These are phyloP conservation scores for Noctua comes DNA, from an alignment of 2,888 invertebrate genomes.

Conservation along the genomic window DNA sequence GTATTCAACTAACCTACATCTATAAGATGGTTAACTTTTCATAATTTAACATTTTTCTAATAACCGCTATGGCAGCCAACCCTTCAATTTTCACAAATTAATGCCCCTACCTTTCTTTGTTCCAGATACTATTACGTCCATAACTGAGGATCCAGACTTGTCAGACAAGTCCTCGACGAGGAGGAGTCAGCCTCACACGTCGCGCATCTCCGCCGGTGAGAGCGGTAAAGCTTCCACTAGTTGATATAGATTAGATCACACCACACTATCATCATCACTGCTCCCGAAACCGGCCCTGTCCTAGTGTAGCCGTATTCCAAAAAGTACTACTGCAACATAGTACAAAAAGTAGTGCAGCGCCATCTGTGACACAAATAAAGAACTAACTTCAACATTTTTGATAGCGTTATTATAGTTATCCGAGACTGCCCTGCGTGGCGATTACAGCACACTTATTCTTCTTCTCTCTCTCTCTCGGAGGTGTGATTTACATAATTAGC, in stretches of 20 bases:
- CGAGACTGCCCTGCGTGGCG: background rate
- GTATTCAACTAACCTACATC: no score
- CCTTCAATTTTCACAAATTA: background rate
- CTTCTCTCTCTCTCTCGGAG: no score
- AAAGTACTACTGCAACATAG: background rate
- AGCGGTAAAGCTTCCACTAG: conserved; percentile 79
- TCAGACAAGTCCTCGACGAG: conserved; percentile 68
- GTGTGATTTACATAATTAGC: no score
- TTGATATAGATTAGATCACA: conserved; percentile 55
- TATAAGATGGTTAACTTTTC: no score
- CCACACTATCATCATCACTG: background rate
- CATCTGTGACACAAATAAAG: background rate
- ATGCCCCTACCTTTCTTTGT: conserved; percentile 31
- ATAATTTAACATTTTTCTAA: no score
- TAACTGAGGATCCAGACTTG: conserved; percentile 72
- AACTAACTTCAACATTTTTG: background rate
- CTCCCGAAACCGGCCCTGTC: no score
- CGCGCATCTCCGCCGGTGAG: conserved; percentile 88
- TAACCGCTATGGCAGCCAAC: no score
- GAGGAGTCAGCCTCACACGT: conserved; percentile 71
- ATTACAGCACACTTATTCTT: background rate
- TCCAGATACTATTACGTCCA: conserved; percentile 73
- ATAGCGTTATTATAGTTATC: background rate
- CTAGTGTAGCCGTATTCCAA: background rate
- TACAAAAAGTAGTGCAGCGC: background rate